These are phyloP conservation scores for Hesperophylax magnus DNA, from an alignment of 1,140 invertebrate species.

Conservation along the genomic window DNA sequence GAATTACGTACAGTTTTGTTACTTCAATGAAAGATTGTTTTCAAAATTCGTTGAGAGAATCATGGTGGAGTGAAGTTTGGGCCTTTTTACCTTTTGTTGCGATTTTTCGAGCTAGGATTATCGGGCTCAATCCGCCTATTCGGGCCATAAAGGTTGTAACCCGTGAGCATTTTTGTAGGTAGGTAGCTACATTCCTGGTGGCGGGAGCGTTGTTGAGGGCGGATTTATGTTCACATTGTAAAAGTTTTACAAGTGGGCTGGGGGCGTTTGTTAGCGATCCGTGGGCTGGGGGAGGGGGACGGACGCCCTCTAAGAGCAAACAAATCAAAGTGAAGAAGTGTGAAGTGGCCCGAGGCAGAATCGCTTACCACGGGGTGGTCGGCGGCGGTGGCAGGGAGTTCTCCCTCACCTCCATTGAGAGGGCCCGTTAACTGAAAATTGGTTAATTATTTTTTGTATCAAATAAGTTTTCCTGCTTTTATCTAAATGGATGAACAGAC, in stretches of 20 bases:
- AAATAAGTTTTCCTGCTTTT: no score
- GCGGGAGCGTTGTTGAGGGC: slow-evolving; percentile 56
- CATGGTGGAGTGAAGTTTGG: not conserved
- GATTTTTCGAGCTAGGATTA: not conserved
- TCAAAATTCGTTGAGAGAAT: not conserved
- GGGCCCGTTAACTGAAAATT: not conserved
- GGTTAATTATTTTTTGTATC: no score
- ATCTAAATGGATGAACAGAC: not conserved
- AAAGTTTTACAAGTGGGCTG: slow-evolving; percentile 58
- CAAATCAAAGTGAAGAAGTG: slow-evolving; percentile 59
- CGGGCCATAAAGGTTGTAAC: slow-evolving; percentile 46
- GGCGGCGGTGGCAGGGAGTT: not conserved
- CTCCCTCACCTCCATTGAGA: not conserved
- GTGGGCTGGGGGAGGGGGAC: slow-evolving; percentile 9
- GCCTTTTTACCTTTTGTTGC: not conserved
- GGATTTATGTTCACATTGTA: slow-evolving; percentile 59
- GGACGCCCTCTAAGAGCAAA: slow-evolving; percentile 55
- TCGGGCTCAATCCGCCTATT: slow-evolving; percentile 14
- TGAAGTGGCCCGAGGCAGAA: slow-evolving; percentile 55
- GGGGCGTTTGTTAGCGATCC: slow-evolving; percentile 54
- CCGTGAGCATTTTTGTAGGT: slow-evolving; percentile 52
- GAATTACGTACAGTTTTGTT: not conserved
- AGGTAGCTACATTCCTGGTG: slow-evolving; percentile 34
- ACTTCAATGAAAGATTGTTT: not conserved
- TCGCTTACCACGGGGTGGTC: slow-evolving; percentile 46